Base-by-base conservation (phyloP, 1,140 invertebrate genomes). In the Aphaenogaster ashmeadi region DNA sequence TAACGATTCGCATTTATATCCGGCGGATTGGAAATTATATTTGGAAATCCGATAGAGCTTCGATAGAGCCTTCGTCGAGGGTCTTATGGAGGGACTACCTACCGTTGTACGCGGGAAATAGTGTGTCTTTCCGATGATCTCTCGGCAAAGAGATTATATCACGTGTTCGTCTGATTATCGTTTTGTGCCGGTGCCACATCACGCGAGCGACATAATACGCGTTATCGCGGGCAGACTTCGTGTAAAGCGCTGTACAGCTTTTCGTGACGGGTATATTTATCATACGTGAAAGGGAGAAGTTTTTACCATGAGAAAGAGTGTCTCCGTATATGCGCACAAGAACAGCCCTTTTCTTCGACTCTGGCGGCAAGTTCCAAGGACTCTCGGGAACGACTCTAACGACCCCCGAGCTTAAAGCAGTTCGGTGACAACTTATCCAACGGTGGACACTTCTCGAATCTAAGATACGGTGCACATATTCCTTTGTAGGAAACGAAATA, bases 251-350 rank as follows among this genome's bases (percentile, higher is more conserved):
- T 36, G 58, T 79, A 66, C 77, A 66, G 58, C 27, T 78, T 64
- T 50, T 47, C 75, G 18, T 33, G 56, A 64, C 77, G 44, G 60
- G 44, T 79, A 79, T 79, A 79, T 66, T 79, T 50, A 79, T 64
- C 77, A 79, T 50, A 79, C 18, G 58, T 79, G 58, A 79, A 79
- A 64, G 27, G 44, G 11, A 33, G 8, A 47, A 66, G 41, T 79
- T 79, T 79, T 64, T 79, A 79, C 27, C 56, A 62, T 47, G 27
- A 64, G 27, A 64, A 64, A 66, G 58, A 66, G 41, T 67, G 64
- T 44, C 27, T 27, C 38, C 11, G 60, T 77, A 44, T 44, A 18
- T 6, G 18, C 27, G 27, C 41, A 5, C 27, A 79, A 79, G 44
- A 79, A 79, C 58, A 27, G 41, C 27, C 58, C 27, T 50, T 79